phyloP scores from a whole-genome alignment of 2,113 vertebrate genomes.

The Rhinopomastus cyanomelas region DNA sequence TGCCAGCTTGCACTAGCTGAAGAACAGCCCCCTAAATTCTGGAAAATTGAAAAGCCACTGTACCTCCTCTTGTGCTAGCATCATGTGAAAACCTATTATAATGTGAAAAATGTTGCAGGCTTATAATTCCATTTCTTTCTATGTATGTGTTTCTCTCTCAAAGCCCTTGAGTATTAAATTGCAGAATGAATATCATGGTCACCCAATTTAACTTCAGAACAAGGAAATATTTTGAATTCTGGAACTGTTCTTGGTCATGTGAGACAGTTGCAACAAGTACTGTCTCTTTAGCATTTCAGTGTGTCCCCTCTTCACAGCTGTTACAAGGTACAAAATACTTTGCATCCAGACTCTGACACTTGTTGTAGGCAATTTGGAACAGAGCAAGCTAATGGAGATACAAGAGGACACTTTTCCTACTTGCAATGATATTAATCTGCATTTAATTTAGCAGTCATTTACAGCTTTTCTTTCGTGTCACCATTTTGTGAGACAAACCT shows the following conservation, averaged over 20 bases:
- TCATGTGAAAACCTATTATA: background rate
- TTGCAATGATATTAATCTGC: background rate
- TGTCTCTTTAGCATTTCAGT: conserved; percentile 63
- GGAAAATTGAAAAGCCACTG: background rate
- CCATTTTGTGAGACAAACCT: background rate
- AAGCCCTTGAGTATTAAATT: conserved; percentile 61
- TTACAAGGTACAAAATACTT: conserved; percentile 70
- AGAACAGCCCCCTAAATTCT: background rate
- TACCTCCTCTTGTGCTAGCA: background rate
- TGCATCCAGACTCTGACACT: conserved; percentile 62
- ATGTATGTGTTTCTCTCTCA: background rate
- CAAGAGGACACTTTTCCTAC: conserved; percentile 21
- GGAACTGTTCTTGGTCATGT: conserved; percentile 54
- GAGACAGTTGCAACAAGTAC: conserved; percentile 53
- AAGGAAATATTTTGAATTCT: conserved; percentile 79
- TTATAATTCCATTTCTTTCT: background rate
- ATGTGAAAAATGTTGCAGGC: background rate
- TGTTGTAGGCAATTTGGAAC: conserved; percentile 70
- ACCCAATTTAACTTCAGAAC: conserved; percentile 71
- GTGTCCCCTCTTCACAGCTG: conserved; percentile 65
- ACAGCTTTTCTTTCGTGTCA: background rate
- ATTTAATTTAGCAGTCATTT: conserved; percentile 23
- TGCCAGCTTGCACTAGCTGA: background rate
- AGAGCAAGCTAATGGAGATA: conserved; percentile 52
- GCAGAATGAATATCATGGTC: conserved; percentile 63